These are phyloP conservation scores for Microplitis mediator DNA, from an alignment of 1,140 invertebrate species.

Conservation along the genomic window DNA sequence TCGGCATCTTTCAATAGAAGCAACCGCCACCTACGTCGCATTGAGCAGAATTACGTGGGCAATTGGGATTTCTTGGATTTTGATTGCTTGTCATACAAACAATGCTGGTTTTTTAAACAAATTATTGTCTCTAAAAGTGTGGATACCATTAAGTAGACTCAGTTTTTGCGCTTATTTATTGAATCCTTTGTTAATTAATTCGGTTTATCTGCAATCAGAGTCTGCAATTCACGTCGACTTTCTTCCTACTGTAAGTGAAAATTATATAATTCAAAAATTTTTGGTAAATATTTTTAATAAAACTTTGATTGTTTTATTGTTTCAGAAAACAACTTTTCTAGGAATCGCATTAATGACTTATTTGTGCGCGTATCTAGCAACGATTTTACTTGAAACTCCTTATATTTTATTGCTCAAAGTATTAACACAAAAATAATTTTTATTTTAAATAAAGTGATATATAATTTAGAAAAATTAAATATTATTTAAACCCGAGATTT, in stretches of 20 bases:
- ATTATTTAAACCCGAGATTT: no score
- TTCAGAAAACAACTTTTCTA: conserved; percentile 40
- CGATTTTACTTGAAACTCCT: conserved; percentile 49
- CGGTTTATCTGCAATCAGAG: conserved; percentile 41
- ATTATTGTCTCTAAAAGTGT: conserved; percentile 56
- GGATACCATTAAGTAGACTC: conserved; percentile 61
- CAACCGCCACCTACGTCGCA: conserved; percentile 54
- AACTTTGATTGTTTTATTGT: conserved; percentile 10
- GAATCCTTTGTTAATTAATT: conserved; percentile 59
- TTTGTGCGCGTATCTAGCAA: conserved; percentile 42
- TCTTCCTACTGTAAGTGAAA: conserved; percentile 47
- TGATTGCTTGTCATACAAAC: conserved; percentile 61
- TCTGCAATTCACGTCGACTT: conserved; percentile 41
- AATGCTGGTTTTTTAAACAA: conserved; percentile 56
- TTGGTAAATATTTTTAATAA: background rate
- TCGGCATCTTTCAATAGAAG: conserved; percentile 48
- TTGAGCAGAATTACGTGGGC: conserved; percentile 60
- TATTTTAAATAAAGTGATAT: no score
- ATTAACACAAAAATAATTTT: background rate
- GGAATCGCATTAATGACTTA: conserved; percentile 41
- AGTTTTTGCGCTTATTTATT: conserved; percentile 63
- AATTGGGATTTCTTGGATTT: conserved; percentile 59
- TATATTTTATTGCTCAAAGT: conserved; percentile 42
- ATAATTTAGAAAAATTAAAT: no score
- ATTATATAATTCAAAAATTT: conserved; percentile 8